Evolutionary conservation across 1,140 invertebrate species (phyloP).

Genomic region (Drusus annulatus): DNA sequence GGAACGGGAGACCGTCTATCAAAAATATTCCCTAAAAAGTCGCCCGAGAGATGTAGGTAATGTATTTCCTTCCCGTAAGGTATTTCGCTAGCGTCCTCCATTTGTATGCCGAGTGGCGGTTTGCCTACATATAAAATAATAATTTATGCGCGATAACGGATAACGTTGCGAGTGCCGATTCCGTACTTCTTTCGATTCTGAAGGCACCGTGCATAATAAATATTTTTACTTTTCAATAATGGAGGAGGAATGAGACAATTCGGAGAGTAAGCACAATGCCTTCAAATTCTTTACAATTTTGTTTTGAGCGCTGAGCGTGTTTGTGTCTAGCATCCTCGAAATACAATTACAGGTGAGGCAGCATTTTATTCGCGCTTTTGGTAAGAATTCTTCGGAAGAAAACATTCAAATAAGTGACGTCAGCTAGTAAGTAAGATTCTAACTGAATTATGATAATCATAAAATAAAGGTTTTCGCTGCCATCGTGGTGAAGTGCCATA

Average conservation of each 20-base stretch:
- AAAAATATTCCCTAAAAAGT: constrained; percentile 50
- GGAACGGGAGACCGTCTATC: constrained; percentile 42
- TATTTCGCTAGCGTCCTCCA: constrained; percentile 36
- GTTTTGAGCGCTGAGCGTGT: too few relatives aligned
- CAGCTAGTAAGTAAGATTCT: too few relatives aligned
- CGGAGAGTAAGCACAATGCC: too few relatives aligned
- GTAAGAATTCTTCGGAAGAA: too few relatives aligned
- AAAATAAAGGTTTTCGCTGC: too few relatives aligned
- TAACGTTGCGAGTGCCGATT: constrained; percentile 34
- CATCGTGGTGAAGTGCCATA: too few relatives aligned
- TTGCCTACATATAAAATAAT: constrained; percentile 55
- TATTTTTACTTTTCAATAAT: constrained; percentile 18
- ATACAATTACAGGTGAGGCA: too few relatives aligned
- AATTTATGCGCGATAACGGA: constrained; percentile 56
- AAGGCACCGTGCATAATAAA: constrained; percentile 12
- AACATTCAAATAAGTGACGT: too few relatives aligned
- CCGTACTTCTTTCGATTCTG: constrained; percentile 20
- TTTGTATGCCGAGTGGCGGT: constrained; percentile 52
- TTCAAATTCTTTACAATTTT: background rate
- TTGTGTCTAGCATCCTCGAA: too few relatives aligned
- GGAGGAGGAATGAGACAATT: background rate
- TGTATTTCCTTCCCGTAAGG: constrained; percentile 25
- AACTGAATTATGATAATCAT: too few relatives aligned
- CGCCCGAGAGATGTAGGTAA: constrained; percentile 16
- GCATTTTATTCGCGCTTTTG: too few relatives aligned